Evolutionary conservation across 2,113 vertebrate genomes (phyloP), one percentile per base, ranked within the genome.

Genomic region (Lamprotornis superbus): DNA sequence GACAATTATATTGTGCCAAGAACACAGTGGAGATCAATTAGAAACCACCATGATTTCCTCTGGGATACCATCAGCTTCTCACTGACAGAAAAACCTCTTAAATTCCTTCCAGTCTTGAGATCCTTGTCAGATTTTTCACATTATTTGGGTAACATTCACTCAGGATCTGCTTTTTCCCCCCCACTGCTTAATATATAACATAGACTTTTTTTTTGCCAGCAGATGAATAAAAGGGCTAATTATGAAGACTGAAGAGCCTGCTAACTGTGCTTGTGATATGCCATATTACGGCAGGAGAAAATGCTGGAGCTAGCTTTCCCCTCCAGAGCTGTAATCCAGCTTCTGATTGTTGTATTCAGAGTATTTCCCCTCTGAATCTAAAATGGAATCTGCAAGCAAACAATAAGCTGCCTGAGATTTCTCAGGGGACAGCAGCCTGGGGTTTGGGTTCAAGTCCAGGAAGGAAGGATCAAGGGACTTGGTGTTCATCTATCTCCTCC

Each of bases 41-140:
- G 67, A 96, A 95, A 64, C n/a, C 55, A 81, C 18, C 33, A 56
- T 20, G 57, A 95, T 88, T 94, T 93, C 86, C 89, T 92, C 90
- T 86, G 67, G 69, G 69, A 70, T 42, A 28, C 56, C 90, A 93
- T 78, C 67, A 87, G 79, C 73, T 90, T 90, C 88, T 71, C 68
- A 95, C 60, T 70, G 50, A 93, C 23, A 20, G 68, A 94, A 89
- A 82, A 78, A 83, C 20, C 68, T 96, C 92, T 70, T 69, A 65
- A 67, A 9, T 31, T 93, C 83, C 46, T 78, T 83, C 15, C 42
- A 77, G 59, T 49, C 71, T 69, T 69, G 22, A n/a, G 42, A 80
- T 2, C n/a, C 28, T 39, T 73, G 75, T 65, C 68, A 89, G 47
- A 59, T 74, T 78, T 92, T 59, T 77, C 89, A 88, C 23, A 33